Base-by-base conservation (phyloP, 2,797 vertebrate genomes). In the Enteromius treurensis region DNA sequence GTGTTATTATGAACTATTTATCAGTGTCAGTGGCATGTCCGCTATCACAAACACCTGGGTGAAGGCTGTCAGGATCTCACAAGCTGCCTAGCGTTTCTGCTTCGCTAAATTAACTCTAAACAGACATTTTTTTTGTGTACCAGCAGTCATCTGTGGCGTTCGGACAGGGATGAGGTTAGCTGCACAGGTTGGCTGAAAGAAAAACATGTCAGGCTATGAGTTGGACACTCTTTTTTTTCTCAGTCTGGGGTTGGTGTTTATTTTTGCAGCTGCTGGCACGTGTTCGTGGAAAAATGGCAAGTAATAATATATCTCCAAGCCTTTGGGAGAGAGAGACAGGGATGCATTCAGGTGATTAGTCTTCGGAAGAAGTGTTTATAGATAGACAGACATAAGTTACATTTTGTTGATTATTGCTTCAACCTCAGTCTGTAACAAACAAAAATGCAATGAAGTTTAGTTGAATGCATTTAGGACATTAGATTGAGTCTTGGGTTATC, bases 51-150 rank as follows among this genome's bases (percentile, higher is more conserved):
- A 65, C 71, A 58, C 29, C 37, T 45, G 73, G 84, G 79, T 84
- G 69, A 81, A 85, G 60, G 47, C 73, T 74, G 70, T 85, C 78
- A 77, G 79, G 81, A 51, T 88, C 81, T 82, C 86, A 84, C 84
- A 87, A 85, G 85, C 51, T 76, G 78, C 80, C 47, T 49, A 42
- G 80, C n/a, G 14, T 64, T 80, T 75, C 49, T 73, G 53, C 58
- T 51, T 70, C 42, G 26, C 82, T 84, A 87, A 71, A 86, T 49
- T 23, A 77, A 82, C 87, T 49, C 58, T 81, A 84, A 84, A 80
- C 42, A 79, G 37, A 8, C 42, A 11, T 73, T 13, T 82, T 47
- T 40, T 45, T 42, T 65, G n/a, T 81, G 21, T 19, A 49, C 58
- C 37, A 40, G 21, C 26, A 34, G 32, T 65, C 77, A 55, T 53